Base-by-base conservation (phyloP, 2,888 invertebrate genomes). In the Icerya purchasi region DNA sequence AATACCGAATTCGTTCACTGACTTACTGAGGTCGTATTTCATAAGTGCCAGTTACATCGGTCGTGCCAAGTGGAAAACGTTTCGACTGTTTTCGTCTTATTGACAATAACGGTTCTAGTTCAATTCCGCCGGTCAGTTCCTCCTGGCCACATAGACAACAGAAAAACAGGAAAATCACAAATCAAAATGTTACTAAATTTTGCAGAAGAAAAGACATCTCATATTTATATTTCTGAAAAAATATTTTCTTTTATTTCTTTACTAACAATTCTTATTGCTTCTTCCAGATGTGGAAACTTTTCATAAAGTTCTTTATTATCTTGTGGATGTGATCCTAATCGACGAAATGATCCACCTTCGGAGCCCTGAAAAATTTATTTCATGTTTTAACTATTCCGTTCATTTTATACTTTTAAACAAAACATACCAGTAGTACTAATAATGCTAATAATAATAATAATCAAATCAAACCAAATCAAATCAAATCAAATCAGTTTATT, bases 21-120 rank as follows among this genome's bases (percentile, higher is more conserved):
- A 58, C 50, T 62, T 61, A 62, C 64, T 63, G 61, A 8, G 64
- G 61, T 55, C 59, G 63, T 18, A 63, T 58, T 57, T 64, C 64
- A 10, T 62, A 53, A 1, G 64, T 53, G 24, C 62, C 64, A 1
- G 75, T 73, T 58, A 76, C 75, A 57, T 74, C 73, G 14, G 72
- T 72, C 3, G 68, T 67, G 50, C 69, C 65, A 56, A 66, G 66
- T 63, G 64, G 69, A 64, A 64, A 69, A 65, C 65, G 67, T 66
- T 63, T 67, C 57, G 66, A 62, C 36, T 68, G 67, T 65, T 81
- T 76, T 64, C 69, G 67, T 65, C 82, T 76, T 63, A 81, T 77
- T 22, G 84, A 83, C 64, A 87, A 71, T 56, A 87, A 72, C 1
- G 86, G 83, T 59, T 86, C 86, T 67, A 87, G 73, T 71, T 86